These are phyloP conservation scores for human (Homo sapiens) DNA, from an alignment of 2,113 vertebrate genomes.

Conservation along the genomic window GRCh38 chr2:143411501-143412000, in stretches of 20 bases:
- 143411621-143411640: background rate
- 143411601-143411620: background rate
- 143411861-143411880: background rate
- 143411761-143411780: background rate
- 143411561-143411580: background rate
- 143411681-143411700: background rate
- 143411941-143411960: background rate
- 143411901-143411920: background rate
- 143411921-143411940: background rate
- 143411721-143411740: background rate
- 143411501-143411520: background rate
- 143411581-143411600: background rate
- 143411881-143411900: background rate
- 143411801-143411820: background rate
- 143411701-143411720: background rate
- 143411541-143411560: background rate
- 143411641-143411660: background rate
- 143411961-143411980: too few relatives aligned
- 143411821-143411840: background rate
- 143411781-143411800: background rate
- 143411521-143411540: background rate
- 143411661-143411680: background rate
- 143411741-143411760: background rate
- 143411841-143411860: background rate
- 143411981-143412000: background rate